Percentiles rank a stretch among this genome's conserved stretches.
These are phyloP conservation scores for Iselma pallidipennis DNA, from an alignment of 2,888 invertebrate genomes.

Conservation along the genomic window DNA sequence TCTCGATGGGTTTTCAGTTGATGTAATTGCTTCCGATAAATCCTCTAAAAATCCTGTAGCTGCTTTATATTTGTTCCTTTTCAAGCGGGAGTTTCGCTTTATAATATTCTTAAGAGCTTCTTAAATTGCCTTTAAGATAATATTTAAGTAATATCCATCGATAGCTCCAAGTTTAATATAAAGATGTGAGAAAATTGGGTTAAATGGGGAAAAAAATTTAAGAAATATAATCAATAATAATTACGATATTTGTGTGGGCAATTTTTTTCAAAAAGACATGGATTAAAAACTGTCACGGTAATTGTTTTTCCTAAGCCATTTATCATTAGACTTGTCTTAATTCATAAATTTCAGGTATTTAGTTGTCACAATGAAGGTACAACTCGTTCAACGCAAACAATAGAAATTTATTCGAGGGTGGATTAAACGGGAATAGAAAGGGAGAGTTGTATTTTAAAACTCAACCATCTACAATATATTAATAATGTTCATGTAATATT, in stretches of 20 bases:
- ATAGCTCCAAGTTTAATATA: too few relatives aligned
- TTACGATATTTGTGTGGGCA: neutral
- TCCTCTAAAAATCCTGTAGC: neutral
- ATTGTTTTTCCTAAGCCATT: neutral
- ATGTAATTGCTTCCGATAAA: neutral
- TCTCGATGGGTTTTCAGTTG: neutral
- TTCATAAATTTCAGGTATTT: constrained; percentile 8
- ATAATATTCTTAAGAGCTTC: neutral
- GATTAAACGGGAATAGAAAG: neutral
- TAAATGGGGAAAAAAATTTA: too few relatives aligned
- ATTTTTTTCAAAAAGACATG: neutral
- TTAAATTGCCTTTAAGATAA: neutral
- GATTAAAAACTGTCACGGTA: neutral
- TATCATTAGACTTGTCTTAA: neutral
- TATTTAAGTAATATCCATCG: neutral
- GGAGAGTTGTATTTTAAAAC: neutral
- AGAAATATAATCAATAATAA: too few relatives aligned
- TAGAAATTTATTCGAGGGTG: neutral
- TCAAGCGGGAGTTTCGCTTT: neutral
- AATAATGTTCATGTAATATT: too few relatives aligned
- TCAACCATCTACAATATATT: neutral
- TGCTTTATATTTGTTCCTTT: neutral
- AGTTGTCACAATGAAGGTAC: neutral
- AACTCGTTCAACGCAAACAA: neutral
- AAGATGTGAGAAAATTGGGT: too few relatives aligned